Evolutionary conservation across 2,888 invertebrate genomes (phyloP), one percentile per base, ranked within the genome.

Genomic region (Diplolepis rosae): DNA sequence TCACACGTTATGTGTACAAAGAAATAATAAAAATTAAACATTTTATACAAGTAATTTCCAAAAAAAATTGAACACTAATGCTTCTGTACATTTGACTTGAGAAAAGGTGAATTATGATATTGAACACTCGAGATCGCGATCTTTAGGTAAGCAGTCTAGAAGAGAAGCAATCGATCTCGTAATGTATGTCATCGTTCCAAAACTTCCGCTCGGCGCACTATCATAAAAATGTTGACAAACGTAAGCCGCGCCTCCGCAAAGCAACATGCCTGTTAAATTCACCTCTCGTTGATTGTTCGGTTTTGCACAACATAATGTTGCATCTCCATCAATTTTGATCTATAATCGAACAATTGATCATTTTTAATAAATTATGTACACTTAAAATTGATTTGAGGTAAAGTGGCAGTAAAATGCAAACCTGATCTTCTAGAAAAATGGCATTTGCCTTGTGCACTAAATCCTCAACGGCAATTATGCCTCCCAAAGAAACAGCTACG

Each of bases 171-270:
- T 93, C 3, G 96, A 95, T 79, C 96, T 92, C 48, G 96, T 95
- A 83, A 99, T 92, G 86, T 99, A 99, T 0, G 98, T 97, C 96
- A 99, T 98, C 61, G 98, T 98, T 75, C 99, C 99, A 89, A 93
- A 98, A 84, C 96, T 95, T 74, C 99, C 99, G 88, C 98, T 98
- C 1, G 99, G 99, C 24, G 99, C 99, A 88, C 96, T 96, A 90
- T 99, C 99, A 89, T 98, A 99, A 88, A 99, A 95, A 89, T 98
- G 97, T 89, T 97, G 95, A 89, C 99, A 99, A 77, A 99, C 95
- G 80, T 95, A 96, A 0, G 97, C 97, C 30, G 98, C 97, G 67
- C 98, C 98, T 68, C 96, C 95, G 88, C 98, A 98, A 42, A 95
- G 90, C 35, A 95, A 89, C 74, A 93, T 92, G 2, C 94, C 94